A percentile compares a stretch with the other conserved stretches of the same genome.
Evolutionary conservation across 1,140 invertebrate genomes (phyloP).

Genomic region (Dendroctonus valens): DNA sequence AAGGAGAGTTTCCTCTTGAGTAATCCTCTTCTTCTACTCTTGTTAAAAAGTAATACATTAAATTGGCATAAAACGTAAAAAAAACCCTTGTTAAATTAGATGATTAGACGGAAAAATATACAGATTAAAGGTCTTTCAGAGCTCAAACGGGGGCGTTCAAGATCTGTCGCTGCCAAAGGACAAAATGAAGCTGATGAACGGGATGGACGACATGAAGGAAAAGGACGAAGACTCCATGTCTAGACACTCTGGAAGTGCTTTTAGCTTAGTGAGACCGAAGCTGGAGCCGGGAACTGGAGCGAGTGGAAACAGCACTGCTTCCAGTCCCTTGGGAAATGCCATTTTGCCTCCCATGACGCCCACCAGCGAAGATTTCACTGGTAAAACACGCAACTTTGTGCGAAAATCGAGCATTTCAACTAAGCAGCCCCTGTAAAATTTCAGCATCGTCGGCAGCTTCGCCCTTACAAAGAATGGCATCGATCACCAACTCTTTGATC

Average conservation of each 20-base stretch:
- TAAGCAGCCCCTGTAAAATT: not conserved
- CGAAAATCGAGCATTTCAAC: not conserved
- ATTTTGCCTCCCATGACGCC: slow-evolving; percentile 78
- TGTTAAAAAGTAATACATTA: too few species aligned
- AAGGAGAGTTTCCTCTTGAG: too few species aligned
- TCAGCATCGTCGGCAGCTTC: slow-evolving; percentile 71
- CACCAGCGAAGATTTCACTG: slow-evolving; percentile 73
- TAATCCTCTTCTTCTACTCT: too few species aligned
- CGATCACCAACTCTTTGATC: slow-evolving; percentile 94
- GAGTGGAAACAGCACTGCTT: slow-evolving; percentile 63
- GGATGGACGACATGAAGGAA: slow-evolving; percentile 50
- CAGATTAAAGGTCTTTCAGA: slow-evolving; percentile 31
- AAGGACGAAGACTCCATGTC: slow-evolving; percentile 64
- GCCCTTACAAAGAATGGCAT: slow-evolving; percentile 94
- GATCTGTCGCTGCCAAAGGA: slow-evolving; percentile 83
- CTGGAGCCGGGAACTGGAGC: slow-evolving; percentile 66
- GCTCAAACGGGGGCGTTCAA: slow-evolving; percentile 68
- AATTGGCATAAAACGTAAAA: too few species aligned
- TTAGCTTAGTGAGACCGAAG: slow-evolving; percentile 80
- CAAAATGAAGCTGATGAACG: slow-evolving; percentile 68
- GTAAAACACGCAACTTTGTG: slow-evolving; percentile 31
- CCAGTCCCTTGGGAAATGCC: slow-evolving; percentile 76
- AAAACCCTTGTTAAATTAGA: too few species aligned
- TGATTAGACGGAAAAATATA: not conserved
- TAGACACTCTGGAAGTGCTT: slow-evolving; percentile 79